Evolutionary conservation across 2,888 invertebrate species (phyloP), one percentile per base, ranked within the genome.

Genomic region (Leptura quadrifasciata): DNA sequence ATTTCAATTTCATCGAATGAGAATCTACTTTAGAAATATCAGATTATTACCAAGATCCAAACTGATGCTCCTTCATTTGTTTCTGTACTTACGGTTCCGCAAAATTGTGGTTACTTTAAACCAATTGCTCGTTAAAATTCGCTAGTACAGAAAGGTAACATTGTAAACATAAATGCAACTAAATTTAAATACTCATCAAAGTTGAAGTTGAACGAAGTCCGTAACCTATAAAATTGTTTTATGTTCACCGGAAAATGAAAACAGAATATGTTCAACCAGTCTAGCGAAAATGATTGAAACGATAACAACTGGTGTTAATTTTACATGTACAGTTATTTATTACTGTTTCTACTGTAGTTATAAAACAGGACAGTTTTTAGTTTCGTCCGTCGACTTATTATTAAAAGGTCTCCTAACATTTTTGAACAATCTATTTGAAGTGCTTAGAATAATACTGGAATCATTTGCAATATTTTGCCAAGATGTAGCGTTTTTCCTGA

Each of bases 271-370:
- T 47, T 47, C 17, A 47, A 47, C 5, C n/a, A 47, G n/a, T n/a
- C n/a, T n/a, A 47, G 1, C n/a, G 15, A 64, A 47, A 64, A 75
- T 70, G 70, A 21, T 75, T 27, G 57, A 70, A 64, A n/a, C 24
- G 24, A 27, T 65, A 27, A 57, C 39, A 17, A 12, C 70, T 18
- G n/a, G 31, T 27, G 35, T 70, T 18, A 12, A 75, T 31, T 57
- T 70, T 10, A 18, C 15, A n/a, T 24, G 17, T 15, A 58, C 55
- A 2, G 24, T 55, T 39, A 20, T 75, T 17, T 63, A 70, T 31
- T 75, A 75, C 65, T 24, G 64, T 52, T 70, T 75, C 9, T 70
- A 75, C 31, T 47, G 54, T 24, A 75, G 74, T 65, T 70, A 54
- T 35, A 75, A 17, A 57, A 70, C 55, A 4, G 74, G 74, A 18